Base-by-base conservation (phyloP, 2,797 vertebrate genomes). In the Uromys caudimaculatus region DNA sequence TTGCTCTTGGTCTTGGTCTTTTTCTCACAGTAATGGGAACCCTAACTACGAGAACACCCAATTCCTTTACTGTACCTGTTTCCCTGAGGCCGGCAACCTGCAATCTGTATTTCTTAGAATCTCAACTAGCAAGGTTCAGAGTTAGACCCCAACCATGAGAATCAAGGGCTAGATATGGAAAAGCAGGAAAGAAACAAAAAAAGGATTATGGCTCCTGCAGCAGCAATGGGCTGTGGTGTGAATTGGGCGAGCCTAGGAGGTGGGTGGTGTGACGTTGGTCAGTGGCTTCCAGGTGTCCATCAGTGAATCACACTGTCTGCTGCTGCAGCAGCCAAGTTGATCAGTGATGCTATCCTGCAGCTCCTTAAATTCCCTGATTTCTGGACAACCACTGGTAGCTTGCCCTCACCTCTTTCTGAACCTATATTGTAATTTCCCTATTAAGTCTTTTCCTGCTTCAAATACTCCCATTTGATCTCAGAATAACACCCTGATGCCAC, bases 211-310 rank as follows among this genome's bases (percentile, higher is more conserved):
- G 11, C 32, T 24, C 32, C n/a, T 47, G 16, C 4, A 19, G 41
- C 23, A 58, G 58, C 52, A 32, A 4, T 5, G 17, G 41, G 19
- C 14, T 23, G 50, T 58, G 47, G 35, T 29, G 17, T 81, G 32
- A 50, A 17, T 11, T 24, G 4, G 4, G 21, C 3, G 71, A 58
- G 29, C 62, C 71, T 85, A 58, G 56, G 13, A 0, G 4, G 50
- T 1, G 0, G 32, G 0, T 8, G 3, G 10, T 14, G 41, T 50
- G 38, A 56, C 0, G 0, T 11, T 88, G 24, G 21, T 44, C 69
- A 16, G 2, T 27, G 64, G 35, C 64, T 69, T 27, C 62, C 13
- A 9, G 4, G 47, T 50, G 4, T n/a, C 13, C 41, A 27, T 52
- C 47, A 50, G 32, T 54, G 19, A 38, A 29, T 19, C 27, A 1